These are phyloP conservation scores for Ashinkailepas kermadecensis DNA, from an alignment of 2,888 invertebrate genomes.

Conservation along the genomic window DNA sequence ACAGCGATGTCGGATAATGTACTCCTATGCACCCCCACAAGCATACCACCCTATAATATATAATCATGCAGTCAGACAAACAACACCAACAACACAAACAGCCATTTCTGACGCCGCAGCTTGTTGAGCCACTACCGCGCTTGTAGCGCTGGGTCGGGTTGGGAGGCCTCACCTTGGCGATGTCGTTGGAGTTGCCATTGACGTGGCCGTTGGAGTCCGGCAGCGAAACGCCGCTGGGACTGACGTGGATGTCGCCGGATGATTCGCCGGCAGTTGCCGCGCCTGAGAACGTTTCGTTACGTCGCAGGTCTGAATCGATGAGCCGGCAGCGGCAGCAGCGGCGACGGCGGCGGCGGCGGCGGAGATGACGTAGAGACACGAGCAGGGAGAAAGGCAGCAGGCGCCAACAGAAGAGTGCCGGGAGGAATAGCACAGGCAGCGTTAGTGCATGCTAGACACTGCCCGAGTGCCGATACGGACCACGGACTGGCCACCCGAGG, in stretches of 20 bases:
- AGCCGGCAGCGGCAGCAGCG: neutral
- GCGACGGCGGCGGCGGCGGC: neutral
- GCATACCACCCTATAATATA: no score
- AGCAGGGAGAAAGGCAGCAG: neutral
- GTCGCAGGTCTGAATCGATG: neutral
- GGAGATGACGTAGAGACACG: neutral
- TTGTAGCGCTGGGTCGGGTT: no score
- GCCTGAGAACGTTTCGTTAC: conserved; percentile 12
- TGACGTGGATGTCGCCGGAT: neutral
- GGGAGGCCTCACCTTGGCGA: neutral
- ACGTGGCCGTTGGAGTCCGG: conserved; percentile 9
- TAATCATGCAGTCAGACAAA: no score
- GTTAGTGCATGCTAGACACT: neutral
- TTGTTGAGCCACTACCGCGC: no score
- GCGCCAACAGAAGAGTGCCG: no score
- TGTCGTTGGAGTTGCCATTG: conserved; percentile 14
- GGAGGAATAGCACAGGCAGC: neutral
- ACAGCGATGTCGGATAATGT: no score
- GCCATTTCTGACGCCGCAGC: no score
- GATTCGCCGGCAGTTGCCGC: neutral
- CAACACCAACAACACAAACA: no score
- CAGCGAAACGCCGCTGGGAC: conserved; percentile 21
- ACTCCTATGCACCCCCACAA: no score
- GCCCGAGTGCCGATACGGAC: neutral
- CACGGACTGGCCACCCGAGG: neutral